A percentile compares a stretch with the other conserved stretches of the same genome.
Conservation (phyloP, 2,113 vertebrate species). For the Aramus guarauna region DNA sequence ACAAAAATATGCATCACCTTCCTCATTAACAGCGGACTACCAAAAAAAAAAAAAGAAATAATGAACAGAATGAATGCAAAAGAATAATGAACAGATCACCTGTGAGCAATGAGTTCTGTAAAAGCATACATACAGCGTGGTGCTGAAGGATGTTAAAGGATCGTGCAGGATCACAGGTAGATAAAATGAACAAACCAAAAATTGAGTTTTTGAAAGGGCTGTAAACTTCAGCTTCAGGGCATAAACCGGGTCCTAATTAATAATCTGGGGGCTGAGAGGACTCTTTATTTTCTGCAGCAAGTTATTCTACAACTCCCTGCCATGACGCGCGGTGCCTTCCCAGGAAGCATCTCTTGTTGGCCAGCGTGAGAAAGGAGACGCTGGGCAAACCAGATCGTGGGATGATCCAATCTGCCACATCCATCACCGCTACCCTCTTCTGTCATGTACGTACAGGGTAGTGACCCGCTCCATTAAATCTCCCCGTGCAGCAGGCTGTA, state of each 20-base stretch:
- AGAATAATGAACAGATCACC: background rate
- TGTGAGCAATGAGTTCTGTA: background rate
- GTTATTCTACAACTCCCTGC: background rate
- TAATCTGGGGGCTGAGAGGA: background rate
- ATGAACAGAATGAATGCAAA: background rate
- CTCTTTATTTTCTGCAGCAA: background rate
- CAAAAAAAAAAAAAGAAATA: background rate
- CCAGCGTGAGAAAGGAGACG: rapidly evolving
- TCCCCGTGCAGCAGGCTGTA: background rate
- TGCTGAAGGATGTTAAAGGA: background rate
- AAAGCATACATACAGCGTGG: background rate
- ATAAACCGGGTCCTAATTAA: background rate
- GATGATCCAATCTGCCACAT: background rate
- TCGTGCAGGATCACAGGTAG: rapidly evolving
- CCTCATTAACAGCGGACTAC: rapidly evolving
- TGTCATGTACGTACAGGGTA: background rate
- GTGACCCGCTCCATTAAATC: background rate
- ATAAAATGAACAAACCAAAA: background rate
- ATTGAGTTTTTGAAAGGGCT: background rate
- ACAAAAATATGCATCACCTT: background rate
- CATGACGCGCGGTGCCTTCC: rapidly evolving
- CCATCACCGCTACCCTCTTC: background rate
- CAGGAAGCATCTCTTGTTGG: background rate
- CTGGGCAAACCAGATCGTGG: background rate
- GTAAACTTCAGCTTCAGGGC: background rate